Evolutionary conservation across 1,140 invertebrate genomes (phyloP).

Genomic region (Ostrea edulis): DNA sequence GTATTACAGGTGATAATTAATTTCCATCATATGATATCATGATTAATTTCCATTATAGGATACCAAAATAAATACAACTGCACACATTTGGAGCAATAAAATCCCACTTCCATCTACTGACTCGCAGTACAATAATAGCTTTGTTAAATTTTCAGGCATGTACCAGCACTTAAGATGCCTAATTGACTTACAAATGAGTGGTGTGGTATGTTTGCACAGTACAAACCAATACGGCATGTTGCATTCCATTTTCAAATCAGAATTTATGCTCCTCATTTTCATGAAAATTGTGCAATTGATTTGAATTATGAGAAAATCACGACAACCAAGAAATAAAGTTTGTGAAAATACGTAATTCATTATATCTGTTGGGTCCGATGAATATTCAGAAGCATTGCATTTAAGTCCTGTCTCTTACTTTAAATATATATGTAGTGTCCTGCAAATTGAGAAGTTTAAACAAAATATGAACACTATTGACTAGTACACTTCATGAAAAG

Average conservation of each 20-base stretch:
- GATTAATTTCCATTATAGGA: neutral
- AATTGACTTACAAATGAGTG: neutral
- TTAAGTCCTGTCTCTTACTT: too few species aligned
- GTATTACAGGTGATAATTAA: neutral
- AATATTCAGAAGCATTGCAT: too few species aligned
- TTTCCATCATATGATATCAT: neutral
- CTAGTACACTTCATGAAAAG: too few species aligned
- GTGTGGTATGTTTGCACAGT: neutral
- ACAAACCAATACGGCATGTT: neutral
- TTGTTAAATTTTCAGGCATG: neutral
- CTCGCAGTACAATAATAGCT: neutral
- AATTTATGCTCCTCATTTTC: neutral
- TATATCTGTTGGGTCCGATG: too few species aligned
- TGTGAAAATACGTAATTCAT: too few species aligned
- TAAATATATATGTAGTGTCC: too few species aligned
- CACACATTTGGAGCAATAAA: neutral
- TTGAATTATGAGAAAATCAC: too few species aligned
- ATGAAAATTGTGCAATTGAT: too few species aligned
- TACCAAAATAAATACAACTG: neutral
- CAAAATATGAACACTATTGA: too few species aligned
- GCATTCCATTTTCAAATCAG: neutral
- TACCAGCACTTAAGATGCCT: neutral
- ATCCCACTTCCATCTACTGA: neutral
- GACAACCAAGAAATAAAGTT: too few species aligned
- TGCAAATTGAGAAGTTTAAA: too few species aligned